phyloP scores from a whole-genome alignment of 2,113 vertebrate species.

The Daboia siamensis region DNA sequence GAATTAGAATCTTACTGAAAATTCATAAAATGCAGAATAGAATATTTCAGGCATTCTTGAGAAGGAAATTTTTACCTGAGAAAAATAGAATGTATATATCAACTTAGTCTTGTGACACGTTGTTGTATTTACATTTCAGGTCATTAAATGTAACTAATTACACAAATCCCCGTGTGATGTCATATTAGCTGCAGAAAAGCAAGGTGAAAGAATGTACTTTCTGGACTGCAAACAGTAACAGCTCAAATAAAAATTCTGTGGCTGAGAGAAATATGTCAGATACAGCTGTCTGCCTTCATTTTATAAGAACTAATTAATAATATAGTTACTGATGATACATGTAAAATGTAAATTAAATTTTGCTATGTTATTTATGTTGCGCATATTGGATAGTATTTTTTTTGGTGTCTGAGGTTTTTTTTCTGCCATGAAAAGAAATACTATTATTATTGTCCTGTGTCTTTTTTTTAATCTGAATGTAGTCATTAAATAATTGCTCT shows the following conservation, averaged over 20 bases:
- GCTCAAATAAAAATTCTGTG: constrained; percentile 37
- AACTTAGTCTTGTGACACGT: neutral
- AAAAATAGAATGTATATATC: neutral
- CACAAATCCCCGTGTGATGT: constrained; percentile 53
- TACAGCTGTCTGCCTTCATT: constrained; percentile 20
- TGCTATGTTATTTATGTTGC: constrained; percentile 10
- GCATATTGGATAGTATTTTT: neutral
- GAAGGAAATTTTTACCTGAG: neutral
- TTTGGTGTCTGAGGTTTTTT: no score
- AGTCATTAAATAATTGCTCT: neutral
- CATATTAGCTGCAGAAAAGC: constrained; percentile 38
- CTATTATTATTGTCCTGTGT: neutral
- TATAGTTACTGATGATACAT: neutral
- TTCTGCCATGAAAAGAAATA: neutral
- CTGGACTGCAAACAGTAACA: constrained; percentile 16
- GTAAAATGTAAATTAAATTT: constrained; percentile 23
- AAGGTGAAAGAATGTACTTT: neutral
- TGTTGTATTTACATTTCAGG: constrained; percentile 59
- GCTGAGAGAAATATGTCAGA: constrained; percentile 8
- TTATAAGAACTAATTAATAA: constrained; percentile 27
- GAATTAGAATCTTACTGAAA: neutral
- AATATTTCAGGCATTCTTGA: neutral
- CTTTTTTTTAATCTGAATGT: neutral
- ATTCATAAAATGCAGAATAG: neutral
- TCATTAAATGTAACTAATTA: constrained; percentile 68